Conservation (phyloP, 1,140 invertebrate genomes). For the Papilio aristodemus region DNA sequence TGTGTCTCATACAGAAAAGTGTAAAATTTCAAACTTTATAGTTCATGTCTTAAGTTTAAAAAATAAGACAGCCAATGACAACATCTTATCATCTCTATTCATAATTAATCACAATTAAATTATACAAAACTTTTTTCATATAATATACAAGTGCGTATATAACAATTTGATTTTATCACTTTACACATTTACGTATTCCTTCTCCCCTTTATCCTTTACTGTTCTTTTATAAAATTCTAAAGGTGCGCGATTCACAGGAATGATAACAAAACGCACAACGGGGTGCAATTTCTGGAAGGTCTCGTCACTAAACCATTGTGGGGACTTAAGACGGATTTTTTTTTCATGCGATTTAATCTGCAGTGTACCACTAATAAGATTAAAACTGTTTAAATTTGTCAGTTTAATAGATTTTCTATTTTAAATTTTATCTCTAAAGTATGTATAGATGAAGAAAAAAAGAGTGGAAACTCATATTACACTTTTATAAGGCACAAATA, state of each 20-base stretch:
- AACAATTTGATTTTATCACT: slow-evolving; percentile 22
- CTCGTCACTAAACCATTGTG: slow-evolving; percentile 4
- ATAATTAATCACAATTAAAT: too few species aligned
- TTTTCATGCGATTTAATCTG: slow-evolving; percentile 24
- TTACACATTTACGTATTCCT: slow-evolving; percentile 7
- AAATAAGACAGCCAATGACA: too few species aligned
- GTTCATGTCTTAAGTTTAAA: too few species aligned
- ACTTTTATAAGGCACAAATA: too few species aligned
- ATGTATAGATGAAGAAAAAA: too few species aligned
- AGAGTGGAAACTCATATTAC: too few species aligned
- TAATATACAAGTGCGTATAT: not conserved
- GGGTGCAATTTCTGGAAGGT: slow-evolving; percentile 33
- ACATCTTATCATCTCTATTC: too few species aligned
- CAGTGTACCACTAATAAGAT: slow-evolving; percentile 26
- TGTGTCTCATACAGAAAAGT: too few species aligned
- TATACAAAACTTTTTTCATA: not conserved
- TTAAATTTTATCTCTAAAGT: not conserved
- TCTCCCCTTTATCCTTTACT: slow-evolving; percentile 12
- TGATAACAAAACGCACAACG: slow-evolving; percentile 31
- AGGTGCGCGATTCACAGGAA: slow-evolving; percentile 27
- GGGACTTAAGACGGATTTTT: slow-evolving; percentile 4
- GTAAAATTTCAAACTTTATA: too few species aligned
- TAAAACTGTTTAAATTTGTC: not conserved
- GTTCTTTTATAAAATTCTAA: slow-evolving; percentile 22
- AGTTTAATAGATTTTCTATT: not conserved